Evolutionary conservation across 2,888 invertebrate genomes (phyloP), one percentile per base, ranked within the genome.

Genomic region (Leptopilina syphax): DNA sequence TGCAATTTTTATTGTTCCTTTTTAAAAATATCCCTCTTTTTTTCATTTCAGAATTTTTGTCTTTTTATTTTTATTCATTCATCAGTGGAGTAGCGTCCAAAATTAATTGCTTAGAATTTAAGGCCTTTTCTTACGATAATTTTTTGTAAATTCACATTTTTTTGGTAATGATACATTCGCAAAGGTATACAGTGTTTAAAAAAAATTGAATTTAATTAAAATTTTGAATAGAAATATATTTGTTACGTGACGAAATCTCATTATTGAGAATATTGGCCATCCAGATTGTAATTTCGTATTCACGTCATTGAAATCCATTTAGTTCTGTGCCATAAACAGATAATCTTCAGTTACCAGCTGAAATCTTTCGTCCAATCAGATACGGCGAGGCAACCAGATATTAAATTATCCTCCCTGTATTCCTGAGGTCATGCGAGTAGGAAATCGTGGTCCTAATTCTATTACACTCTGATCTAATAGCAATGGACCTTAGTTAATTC

Each of bases 321-420:
- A 90, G 86, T 86, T 85, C 83, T 85, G 82, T 79, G 82, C 88
- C 85, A 87, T 90, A 90, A 90, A 90, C 90, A 90, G 90, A 88
- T 90, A 90, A 89, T 90, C 87, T 86, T 83, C 84, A 86, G 86
- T 87, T 86, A 86, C 85, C 85, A 85, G 84, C 81, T 87, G 88
- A 85, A 89, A 89, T 86, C 88, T 84, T 81, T 82, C 83, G 86
- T 84, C 87, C 87, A 88, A 89, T 90, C 90, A 88, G 90, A 90
- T 90, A 88, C 86, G 84, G 78, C 82, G 83, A 83, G 84, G 84
- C 83, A 85, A 83, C 85, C 85, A 87, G 89, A 89, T 89, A 90
- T 88, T 88, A 86, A 89, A 89, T 90, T 89, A 87, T 85, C 85
- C 85, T 87, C 84, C 84, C 84, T 84, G 85, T 84, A 85, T 85